Evolutionary conservation across 2,113 vertebrate genomes (phyloP), one percentile per base, ranked within the genome.

Genomic region (Ivindomyrus marchei): DNA sequence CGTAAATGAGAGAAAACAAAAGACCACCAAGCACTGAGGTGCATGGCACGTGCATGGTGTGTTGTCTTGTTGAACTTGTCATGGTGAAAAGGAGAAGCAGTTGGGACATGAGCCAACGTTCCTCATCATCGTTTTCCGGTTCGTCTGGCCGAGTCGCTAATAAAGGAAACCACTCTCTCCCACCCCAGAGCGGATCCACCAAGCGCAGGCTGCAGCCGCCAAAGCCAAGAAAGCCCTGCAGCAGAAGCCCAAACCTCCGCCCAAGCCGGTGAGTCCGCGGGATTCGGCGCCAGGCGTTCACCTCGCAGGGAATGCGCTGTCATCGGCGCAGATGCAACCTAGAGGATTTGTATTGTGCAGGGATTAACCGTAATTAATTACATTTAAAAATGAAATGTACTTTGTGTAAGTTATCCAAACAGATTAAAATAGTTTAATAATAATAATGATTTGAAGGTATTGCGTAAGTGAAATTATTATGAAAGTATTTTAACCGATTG

Each of bases 201-300:
- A 99, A 53, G 98, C 98, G 85, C 98, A 99, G 88, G 98, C 98
- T 87, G 98, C 98, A 87, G 98, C 98, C 31, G 98, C 98, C 36
- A 99, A 99, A 94, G 98, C 98, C 90, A 97, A 97, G 91, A 99
- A 99, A 93, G 98, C 98, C 52, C 96, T 99, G 70, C 98, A 99
- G 91, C 98, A 99, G 94, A 99, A 99, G 91, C 98, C 98, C 0
- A 99, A 99, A 94, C 98, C 98, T 42, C 95, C 97, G 0, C 94
- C 98, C 53, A 99, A 99, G 92, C 95, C 96, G 90, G 98, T 99
- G 94, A 95, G 96, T 96, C 4, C 36, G 53, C 9, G 1, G 70
- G 13, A 2, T 17, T 6, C 1, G 27, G 31, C 56, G 56, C 4
- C 24, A n/a, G 56, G 56, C 6, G 2, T 62, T n/a, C 56, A 36